Conservation (phyloP, 1,140 invertebrate genomes). For the Plodia interpunctella region DNA sequence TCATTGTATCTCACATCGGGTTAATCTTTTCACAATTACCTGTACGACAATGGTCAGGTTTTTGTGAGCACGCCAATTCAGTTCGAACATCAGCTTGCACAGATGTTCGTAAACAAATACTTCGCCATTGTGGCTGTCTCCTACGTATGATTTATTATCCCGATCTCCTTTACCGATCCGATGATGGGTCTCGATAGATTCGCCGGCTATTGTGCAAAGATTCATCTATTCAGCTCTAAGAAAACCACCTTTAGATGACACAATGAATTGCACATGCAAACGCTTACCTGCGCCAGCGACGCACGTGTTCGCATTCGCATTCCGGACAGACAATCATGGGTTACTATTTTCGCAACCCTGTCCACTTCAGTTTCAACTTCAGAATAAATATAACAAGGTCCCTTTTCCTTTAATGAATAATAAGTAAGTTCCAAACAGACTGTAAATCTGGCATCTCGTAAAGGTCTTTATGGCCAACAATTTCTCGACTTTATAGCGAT, state of each 20-base stretch:
- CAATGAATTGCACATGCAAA: slow-evolving; percentile 67
- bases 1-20: slow-evolving; percentile 59
- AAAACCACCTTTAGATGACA: slow-evolving; percentile 58
- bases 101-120: slow-evolving; percentile 69
- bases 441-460: slow-evolving; percentile 40
- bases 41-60: slow-evolving; percentile 49
- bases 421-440: slow-evolving; percentile 21
- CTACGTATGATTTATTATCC: slow-evolving; percentile 67
- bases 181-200: slow-evolving; percentile 50
- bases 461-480: slow-evolving; percentile 41
- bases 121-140: slow-evolving; percentile 47
- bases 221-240: slow-evolving; percentile 47
- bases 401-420: slow-evolving; percentile 29
- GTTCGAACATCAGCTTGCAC: slow-evolving; percentile 33
- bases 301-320: slow-evolving; percentile 72
- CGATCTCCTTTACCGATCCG: slow-evolving; percentile 40
- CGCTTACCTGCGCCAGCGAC: slow-evolving; percentile 52
- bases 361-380: slow-evolving; percentile 35
- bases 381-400: slow-evolving; percentile 31
- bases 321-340: slow-evolving; percentile 43
- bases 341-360: slow-evolving; percentile 29
- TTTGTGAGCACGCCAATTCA: slow-evolving; percentile 56
- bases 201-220: slow-evolving; percentile 64
- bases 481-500: slow-evolving; percentile 39
- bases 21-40: slow-evolving; percentile 71